Percentiles rank a stretch among this genome's conserved stretches.
Conservation (phyloP, 1,140 invertebrate species). For the Lasaia peninsularis region DNA sequence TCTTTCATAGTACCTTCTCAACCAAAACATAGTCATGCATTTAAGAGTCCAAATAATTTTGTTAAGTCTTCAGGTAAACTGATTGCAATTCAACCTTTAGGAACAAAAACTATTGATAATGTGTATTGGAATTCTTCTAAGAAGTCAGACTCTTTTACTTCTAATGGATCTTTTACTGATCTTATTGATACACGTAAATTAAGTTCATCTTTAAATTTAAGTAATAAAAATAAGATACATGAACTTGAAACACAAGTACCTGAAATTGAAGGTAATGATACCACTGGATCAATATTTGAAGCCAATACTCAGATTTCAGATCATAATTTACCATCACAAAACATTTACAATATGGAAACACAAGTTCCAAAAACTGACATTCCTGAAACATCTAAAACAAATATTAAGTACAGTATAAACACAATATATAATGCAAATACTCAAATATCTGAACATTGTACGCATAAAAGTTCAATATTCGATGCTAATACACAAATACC, state of each 20-base stretch:
- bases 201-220: not conserved
- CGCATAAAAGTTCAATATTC: not conserved
- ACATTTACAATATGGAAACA: slow-evolving; percentile 40
- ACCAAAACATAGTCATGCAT: slow-evolving; percentile 29
- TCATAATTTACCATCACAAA: slow-evolving; percentile 15
- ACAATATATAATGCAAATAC: slow-evolving; percentile 38
- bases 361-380: slow-evolving; percentile 35
- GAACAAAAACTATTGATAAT: slow-evolving; percentile 51
- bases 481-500: not conserved
- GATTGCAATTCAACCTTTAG: slow-evolving; percentile 40
- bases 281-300: slow-evolving; percentile 20
- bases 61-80: slow-evolving; percentile 43
- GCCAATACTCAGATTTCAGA: slow-evolving; percentile 35
- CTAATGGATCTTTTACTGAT: slow-evolving; percentile 10
- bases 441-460: slow-evolving; percentile 38
- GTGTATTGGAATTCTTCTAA: slow-evolving; percentile 48
- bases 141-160: slow-evolving; percentile 47
- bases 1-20: slow-evolving; percentile 52
- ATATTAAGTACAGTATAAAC: slow-evolving; percentile 37
- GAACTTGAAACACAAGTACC: slow-evolving; percentile 42
- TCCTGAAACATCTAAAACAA: slow-evolving; percentile 37
- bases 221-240: slow-evolving; percentile 36
- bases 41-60: slow-evolving; percentile 38
- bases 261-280: slow-evolving; percentile 15
- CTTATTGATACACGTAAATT: slow-evolving; percentile 21